Evolutionary conservation across 2,888 invertebrate species (phyloP).

Genomic region (Pammene fasciana): DNA sequence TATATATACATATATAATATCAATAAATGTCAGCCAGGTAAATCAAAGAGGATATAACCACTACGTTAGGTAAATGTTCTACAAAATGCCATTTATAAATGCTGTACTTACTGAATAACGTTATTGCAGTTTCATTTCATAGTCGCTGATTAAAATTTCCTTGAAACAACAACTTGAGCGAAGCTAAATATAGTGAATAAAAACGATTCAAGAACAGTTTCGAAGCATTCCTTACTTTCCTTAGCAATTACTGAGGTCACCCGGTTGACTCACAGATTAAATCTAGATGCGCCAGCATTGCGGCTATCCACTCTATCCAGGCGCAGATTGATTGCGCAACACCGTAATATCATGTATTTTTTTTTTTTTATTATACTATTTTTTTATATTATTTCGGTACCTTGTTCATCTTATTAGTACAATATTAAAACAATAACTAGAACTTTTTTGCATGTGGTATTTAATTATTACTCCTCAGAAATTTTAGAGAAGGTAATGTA

Average conservation of each 20-base stretch:
- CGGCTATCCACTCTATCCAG: slow-evolving; percentile 3
- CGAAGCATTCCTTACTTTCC: slow-evolving; percentile 18
- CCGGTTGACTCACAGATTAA: slow-evolving; percentile 35
- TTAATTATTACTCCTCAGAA: too few species aligned
- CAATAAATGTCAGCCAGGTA: too few species aligned
- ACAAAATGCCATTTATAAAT: neutral
- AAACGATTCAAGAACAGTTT: slow-evolving; percentile 19
- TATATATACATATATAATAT: too few species aligned
- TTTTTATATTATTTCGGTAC: too few species aligned
- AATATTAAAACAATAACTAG: too few species aligned
- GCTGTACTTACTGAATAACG: neutral
- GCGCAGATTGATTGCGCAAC: slow-evolving; percentile 6
- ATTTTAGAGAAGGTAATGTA: too few species aligned
- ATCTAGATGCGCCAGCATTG: slow-evolving; percentile 25
- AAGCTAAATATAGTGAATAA: slow-evolving; percentile 18
- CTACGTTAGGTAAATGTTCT: too few species aligned
- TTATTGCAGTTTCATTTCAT: neutral
- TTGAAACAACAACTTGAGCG: neutral
- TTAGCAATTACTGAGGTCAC: slow-evolving; percentile 36
- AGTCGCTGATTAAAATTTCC: neutral
- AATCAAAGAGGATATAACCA: too few species aligned
- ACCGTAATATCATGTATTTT: neutral
- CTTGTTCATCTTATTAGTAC: too few species aligned
- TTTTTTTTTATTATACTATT: too few species aligned
- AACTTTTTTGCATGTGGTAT: too few species aligned